These are phyloP conservation scores for Lophius americanus DNA, from an alignment of 2,797 vertebrate species.

Conservation along the genomic window DNA sequence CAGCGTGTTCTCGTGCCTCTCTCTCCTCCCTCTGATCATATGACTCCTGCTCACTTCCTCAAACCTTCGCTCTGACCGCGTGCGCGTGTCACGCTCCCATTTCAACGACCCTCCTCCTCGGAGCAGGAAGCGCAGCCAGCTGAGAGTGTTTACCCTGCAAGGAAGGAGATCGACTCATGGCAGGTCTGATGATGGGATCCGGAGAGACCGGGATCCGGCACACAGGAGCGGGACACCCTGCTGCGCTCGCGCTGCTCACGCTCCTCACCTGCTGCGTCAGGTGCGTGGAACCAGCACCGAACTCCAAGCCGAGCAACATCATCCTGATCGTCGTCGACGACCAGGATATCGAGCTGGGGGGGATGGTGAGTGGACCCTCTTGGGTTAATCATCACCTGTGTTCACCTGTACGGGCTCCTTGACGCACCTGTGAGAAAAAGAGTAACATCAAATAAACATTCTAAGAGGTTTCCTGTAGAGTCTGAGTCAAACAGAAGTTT, in stretches of 20 bases:
- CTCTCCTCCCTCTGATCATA: constrained; percentile 3
- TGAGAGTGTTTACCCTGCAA: not conserved
- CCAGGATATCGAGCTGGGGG: constrained; percentile 82
- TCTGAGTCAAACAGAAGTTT: not conserved
- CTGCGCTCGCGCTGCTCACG: constrained; percentile 3
- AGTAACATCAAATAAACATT: no score
- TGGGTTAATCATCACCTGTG: not conserved
- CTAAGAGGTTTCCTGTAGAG: no score
- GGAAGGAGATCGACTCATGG: constrained; percentile 40
- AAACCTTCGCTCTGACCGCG: not conserved
- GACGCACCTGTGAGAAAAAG: not conserved
- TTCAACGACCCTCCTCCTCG: not conserved
- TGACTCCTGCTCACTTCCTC: constrained; percentile 5
- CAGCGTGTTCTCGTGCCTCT: not conserved
- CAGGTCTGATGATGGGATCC: constrained; percentile 20
- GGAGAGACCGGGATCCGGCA: constrained; percentile 9
- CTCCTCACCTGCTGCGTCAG: constrained; percentile 73
- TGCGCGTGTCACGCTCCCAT: not conserved
- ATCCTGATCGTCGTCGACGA: constrained; percentile 84
- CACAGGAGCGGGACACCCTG: not conserved
- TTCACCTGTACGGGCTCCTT: not conserved
- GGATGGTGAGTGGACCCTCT: constrained; percentile 77
- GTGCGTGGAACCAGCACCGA: constrained; percentile 41
- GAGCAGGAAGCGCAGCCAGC: not conserved
- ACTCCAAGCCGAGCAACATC: constrained; percentile 73